Percentiles rank a stretch among this genome's conserved stretches.
These are phyloP conservation scores for Alectura lathami DNA, from an alignment of 2,113 vertebrate genomes.

Conservation along the genomic window DNA sequence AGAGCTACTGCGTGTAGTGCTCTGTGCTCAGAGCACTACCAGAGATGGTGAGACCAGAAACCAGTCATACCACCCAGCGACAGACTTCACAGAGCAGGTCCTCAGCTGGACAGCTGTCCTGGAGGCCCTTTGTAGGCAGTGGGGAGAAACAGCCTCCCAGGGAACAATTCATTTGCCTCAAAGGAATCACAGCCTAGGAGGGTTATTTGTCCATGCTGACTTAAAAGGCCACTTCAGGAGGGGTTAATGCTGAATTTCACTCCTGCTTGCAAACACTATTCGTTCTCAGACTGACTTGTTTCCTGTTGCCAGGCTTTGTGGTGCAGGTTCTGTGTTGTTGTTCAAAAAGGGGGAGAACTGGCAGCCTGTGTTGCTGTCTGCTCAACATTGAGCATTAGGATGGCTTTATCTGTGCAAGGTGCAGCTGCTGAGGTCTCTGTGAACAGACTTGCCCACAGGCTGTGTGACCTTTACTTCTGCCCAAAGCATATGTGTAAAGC, in stretches of 20 bases:
- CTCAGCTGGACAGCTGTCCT: neutral
- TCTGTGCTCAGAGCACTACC: neutral
- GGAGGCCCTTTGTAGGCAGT: neutral
- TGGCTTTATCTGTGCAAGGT: fast-evolving
- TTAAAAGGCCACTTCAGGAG: neutral
- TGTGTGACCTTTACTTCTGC: neutral
- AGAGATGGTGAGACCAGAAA: neutral
- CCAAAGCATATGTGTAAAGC: neutral
- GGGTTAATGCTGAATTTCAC: neutral
- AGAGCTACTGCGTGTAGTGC: neutral
- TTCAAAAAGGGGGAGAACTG: neutral
- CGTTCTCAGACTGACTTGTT: neutral
- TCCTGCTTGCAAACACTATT: neutral
- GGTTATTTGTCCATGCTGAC: neutral
- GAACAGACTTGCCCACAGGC: neutral
- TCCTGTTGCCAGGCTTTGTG: neutral
- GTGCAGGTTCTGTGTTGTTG: neutral
- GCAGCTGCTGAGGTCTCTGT: neutral
- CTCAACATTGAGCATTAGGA: neutral
- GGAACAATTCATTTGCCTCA: neutral
- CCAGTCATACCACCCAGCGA: fast-evolving
- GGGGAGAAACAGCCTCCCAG: neutral
- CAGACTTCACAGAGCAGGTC: neutral
- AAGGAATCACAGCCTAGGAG: neutral
- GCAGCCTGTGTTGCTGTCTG: neutral